Conservation (phyloP, 1,140 invertebrate species). For the Eueides isabella region DNA sequence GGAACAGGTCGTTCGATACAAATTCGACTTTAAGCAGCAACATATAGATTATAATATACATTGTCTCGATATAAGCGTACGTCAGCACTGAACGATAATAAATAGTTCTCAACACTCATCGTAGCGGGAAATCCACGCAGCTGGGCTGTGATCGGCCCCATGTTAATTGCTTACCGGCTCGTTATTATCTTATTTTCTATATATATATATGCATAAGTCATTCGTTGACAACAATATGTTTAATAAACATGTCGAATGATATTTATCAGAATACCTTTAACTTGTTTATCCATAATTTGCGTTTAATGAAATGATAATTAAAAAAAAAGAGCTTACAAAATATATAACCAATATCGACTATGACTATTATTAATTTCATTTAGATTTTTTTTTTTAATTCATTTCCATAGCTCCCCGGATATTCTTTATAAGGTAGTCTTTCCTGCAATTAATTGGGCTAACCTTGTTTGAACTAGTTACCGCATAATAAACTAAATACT, state of each 20-base stretch:
- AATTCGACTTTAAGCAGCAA: constrained; percentile 59
- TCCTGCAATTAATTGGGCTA: not conserved
- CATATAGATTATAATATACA: constrained; percentile 45
- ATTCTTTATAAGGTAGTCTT: constrained; percentile 1
- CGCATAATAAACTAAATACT: constrained; percentile 13
- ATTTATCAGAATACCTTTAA: constrained; percentile 6
- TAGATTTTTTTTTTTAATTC: constrained; percentile 8
- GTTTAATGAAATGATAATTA: not conserved
- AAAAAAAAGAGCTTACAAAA: not conserved
- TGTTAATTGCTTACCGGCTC: constrained; percentile 72
- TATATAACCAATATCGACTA: not conserved
- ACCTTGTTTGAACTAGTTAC: constrained; percentile 26
- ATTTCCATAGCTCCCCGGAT: constrained; percentile 2
- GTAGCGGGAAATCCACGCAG: constrained; percentile 79
- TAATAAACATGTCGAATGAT: constrained; percentile 18
- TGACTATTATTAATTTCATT: not conserved
- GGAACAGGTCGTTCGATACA: constrained; percentile 54
- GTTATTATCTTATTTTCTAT: constrained; percentile 66
- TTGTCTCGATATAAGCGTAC: constrained; percentile 51
- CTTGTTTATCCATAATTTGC: not conserved
- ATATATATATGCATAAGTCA: constrained; percentile 31
- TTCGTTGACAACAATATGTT: constrained; percentile 33
- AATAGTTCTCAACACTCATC: constrained; percentile 77
- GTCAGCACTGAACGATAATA: constrained; percentile 76
- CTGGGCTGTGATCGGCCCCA: constrained; percentile 72